These are phyloP conservation scores for Xylocampa areola DNA, from an alignment of 2,888 invertebrate species.

Conservation along the genomic window DNA sequence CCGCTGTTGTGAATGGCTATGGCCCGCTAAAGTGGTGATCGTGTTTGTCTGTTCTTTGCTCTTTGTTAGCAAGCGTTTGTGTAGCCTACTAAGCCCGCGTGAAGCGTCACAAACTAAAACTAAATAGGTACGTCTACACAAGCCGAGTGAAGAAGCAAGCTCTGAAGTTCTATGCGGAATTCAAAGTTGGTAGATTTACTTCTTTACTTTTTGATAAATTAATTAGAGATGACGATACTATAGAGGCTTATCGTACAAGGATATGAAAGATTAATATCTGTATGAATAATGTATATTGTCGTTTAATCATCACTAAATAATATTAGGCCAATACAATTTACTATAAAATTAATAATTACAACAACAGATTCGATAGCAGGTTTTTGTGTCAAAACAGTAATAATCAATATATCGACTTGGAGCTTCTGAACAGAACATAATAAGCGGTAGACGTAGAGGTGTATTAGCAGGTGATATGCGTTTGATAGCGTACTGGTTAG, in stretches of 20 bases:
- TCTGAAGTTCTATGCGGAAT: conserved; percentile 62
- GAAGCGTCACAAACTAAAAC: conserved; percentile 75
- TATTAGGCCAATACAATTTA: conserved; percentile 58
- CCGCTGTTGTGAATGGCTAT: conserved; percentile 68
- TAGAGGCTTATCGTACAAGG: conserved; percentile 48
- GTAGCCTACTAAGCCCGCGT: conserved; percentile 75
- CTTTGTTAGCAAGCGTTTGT: conserved; percentile 74
- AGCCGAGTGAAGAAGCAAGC: conserved; percentile 82
- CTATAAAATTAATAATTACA: conserved; percentile 56
- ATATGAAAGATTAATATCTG: conserved; percentile 54
- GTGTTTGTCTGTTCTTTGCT: conserved; percentile 67
- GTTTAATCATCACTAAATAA: conserved; percentile 47
- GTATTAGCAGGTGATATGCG: conserved; percentile 75
- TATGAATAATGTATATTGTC: conserved; percentile 56
- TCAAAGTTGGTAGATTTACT: conserved; percentile 47
- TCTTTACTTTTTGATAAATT: conserved; percentile 57
- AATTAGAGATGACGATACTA: conserved; percentile 44
- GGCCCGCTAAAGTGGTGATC: conserved; percentile 66
- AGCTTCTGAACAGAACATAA: conserved; percentile 69
- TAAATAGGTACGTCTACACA: conserved; percentile 76
- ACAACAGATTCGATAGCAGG: conserved; percentile 45
- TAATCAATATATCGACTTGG: conserved; percentile 53
- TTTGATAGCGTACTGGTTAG: conserved; percentile 72
- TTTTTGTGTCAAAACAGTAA: conserved; percentile 32
- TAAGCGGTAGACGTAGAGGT: conserved; percentile 66